These are phyloP conservation scores for Pseudorhiza aurosa DNA, from an alignment of 30 jellyfish, hydroid and myxozoan genomes.

Conservation along the genomic window DNA sequence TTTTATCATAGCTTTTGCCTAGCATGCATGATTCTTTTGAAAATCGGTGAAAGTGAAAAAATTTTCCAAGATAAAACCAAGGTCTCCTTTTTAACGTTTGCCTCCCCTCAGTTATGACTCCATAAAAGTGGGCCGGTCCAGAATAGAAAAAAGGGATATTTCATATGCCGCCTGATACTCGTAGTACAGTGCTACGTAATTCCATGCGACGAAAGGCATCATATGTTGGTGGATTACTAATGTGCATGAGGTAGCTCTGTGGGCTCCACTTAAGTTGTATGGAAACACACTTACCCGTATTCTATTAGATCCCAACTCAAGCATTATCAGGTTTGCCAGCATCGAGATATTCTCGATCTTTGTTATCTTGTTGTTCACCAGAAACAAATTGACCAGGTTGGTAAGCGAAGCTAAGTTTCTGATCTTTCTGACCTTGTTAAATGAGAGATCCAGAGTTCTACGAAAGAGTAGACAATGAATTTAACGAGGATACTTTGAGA, in stretches of 20 bases:
- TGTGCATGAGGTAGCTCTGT: neutral
- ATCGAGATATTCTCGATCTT: constrained; percentile 73
- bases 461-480: neutral
- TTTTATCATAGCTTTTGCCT: too few species aligned
- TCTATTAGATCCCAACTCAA: constrained; percentile 93
- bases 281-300: constrained; percentile 72
- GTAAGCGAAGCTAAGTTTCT: constrained; percentile 69
- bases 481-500: neutral
- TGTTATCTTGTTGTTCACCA: constrained; percentile 77
- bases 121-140: too few species aligned
- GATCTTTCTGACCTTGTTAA: constrained; percentile 76
- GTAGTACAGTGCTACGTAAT: neutral
- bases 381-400: constrained; percentile 58
- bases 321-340: constrained; percentile 77
- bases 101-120: too few species aligned
- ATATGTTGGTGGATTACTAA: neutral
- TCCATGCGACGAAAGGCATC: neutral
- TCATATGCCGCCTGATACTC: too few species aligned
- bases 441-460: constrained; percentile 86
- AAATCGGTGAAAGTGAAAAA: too few species aligned
- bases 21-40: too few species aligned
- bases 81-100: too few species aligned
- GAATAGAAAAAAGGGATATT: too few species aligned
- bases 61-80: too few species aligned
- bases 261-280: neutral